phyloP scores from a whole-genome alignment of 2,888 invertebrate species.

The Belgica antarctica region DNA sequence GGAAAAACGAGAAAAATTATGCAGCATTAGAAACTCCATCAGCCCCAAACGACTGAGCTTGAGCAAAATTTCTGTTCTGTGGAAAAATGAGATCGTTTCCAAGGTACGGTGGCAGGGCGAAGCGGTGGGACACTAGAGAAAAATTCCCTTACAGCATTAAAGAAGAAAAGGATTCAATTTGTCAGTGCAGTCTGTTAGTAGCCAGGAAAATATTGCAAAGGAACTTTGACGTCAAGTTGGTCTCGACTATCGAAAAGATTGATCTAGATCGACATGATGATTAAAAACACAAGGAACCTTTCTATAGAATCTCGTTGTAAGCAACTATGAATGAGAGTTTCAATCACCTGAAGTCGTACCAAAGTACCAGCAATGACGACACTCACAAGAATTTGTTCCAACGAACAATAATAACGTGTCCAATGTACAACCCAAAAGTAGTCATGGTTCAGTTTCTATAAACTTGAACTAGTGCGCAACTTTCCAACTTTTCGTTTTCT shows the following conservation, averaged over 20 bases:
- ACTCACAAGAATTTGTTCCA: no score
- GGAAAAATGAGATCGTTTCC: constrained; percentile 1
- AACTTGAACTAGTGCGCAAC: no score
- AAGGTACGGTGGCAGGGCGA: neutral
- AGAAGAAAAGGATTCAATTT: constrained; percentile 24
- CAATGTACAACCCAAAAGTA: no score
- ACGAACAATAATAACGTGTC: no score
- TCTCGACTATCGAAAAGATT: neutral
- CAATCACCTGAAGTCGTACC: no score
- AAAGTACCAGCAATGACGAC: no score
- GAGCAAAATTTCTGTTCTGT: constrained; percentile 2
- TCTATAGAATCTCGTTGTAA: no score
- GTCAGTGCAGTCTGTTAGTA: neutral
- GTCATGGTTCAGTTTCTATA: no score
- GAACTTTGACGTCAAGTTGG: neutral
- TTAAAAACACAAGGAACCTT: no score
- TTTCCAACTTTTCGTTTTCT: no score
- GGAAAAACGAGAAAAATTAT: neutral
- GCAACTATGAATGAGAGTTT: no score
- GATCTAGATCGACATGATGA: no score
- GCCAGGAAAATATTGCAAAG: neutral
- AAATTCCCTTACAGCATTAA: neutral
- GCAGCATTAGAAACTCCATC: neutral
- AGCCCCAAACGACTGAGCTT: neutral
- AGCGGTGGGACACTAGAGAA: neutral